A percentile compares a stretch with the other conserved stretches of the same genome.
phyloP scores from a whole-genome alignment of 2,888 invertebrate genomes.

The Ptychoptera albimana region DNA sequence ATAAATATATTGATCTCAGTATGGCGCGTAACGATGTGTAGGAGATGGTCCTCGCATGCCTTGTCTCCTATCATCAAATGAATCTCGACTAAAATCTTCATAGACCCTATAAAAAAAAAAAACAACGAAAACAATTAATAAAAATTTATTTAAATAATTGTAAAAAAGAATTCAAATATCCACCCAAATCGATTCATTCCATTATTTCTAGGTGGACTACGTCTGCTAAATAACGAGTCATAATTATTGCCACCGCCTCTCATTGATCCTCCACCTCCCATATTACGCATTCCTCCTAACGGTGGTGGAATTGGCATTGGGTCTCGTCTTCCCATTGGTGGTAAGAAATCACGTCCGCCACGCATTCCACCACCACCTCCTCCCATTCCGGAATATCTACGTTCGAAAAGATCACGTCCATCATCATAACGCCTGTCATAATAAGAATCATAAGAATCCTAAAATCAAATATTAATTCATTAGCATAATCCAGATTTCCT shows the following conservation, averaged over 20 bases:
- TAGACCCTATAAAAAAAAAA: slow-evolving; percentile 43
- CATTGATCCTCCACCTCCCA: slow-evolving; percentile 40
- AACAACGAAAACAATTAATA: not conserved
- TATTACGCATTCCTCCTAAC: slow-evolving; percentile 23
- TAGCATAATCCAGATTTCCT: slow-evolving; percentile 6
- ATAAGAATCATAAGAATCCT: slow-evolving; percentile 40
- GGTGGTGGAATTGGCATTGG: slow-evolving; percentile 66
- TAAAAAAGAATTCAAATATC: not conserved
- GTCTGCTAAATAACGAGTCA: slow-evolving; percentile 69
- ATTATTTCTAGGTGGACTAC: slow-evolving; percentile 49
- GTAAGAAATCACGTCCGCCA: slow-evolving; percentile 35
- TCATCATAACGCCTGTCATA: slow-evolving; percentile 71
- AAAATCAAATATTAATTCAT: slow-evolving; percentile 1
- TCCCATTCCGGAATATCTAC: slow-evolving; percentile 47
- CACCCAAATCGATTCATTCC: slow-evolving; percentile 25
- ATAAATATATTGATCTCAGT: slow-evolving; percentile 34
- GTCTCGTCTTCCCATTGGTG: slow-evolving; percentile 57
- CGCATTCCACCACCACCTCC: slow-evolving; percentile 23
- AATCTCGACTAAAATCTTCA: slow-evolving; percentile 77
- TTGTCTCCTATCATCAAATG: slow-evolving; percentile 63
- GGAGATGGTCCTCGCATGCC: slow-evolving; percentile 66
- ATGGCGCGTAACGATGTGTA: slow-evolving; percentile 72
- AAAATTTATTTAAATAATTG: not conserved
- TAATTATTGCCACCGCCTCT: slow-evolving; percentile 40
- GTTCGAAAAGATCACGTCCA: slow-evolving; percentile 63